Evolutionary conservation across 2,113 vertebrate species (phyloP), one percentile per base, ranked within the genome.

Genomic region (Cryptotis parvus): DNA sequence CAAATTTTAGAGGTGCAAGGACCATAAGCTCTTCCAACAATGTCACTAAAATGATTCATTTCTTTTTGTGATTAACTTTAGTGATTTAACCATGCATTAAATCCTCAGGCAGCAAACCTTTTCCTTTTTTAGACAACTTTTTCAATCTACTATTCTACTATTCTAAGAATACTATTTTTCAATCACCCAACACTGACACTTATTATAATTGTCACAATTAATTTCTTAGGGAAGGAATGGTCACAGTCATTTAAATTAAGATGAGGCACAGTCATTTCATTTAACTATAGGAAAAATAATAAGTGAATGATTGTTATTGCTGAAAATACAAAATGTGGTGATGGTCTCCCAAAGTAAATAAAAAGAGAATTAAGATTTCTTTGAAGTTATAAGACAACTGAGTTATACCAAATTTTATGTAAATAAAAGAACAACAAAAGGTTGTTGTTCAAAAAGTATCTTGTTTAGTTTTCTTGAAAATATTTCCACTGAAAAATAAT

Each of bases 1-100:
- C 69, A 66, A 45, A 85, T 75, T 75, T 88, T 69, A 85, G 31
- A 92, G n/a, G 66, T 73, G 35, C 93, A 91, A 49, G 49, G 58
- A 29, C 35, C 5, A 1, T 12, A 4, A 22, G 5, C 12, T 66
- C 9, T 79, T 93, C n/a, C 70, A 75, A 75, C 41, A 69, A 29
- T 75, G 87, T 92, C n/a, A 78, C 66, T 70, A 43, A 81, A 74
- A 78, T 35, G 33, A 55, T 74, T 70, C 49, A 31, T 86, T 91
- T 84, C n/a, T 80, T 89, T 93, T 80, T 72, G 43, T 37, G 45
- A 49, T 82, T 69, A 41, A 58, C 31, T 73, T 69, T 35, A 81
- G 58, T 93, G 83, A 88, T 35, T 82, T n/a, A 41, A 43, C 37
- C 43, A 72, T 65, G 55, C 4, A 31, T 83, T 82, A 70, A 79